phyloP scores from a whole-genome alignment of 2,113 vertebrate genomes.

The Thryonomys swinderianus region DNA sequence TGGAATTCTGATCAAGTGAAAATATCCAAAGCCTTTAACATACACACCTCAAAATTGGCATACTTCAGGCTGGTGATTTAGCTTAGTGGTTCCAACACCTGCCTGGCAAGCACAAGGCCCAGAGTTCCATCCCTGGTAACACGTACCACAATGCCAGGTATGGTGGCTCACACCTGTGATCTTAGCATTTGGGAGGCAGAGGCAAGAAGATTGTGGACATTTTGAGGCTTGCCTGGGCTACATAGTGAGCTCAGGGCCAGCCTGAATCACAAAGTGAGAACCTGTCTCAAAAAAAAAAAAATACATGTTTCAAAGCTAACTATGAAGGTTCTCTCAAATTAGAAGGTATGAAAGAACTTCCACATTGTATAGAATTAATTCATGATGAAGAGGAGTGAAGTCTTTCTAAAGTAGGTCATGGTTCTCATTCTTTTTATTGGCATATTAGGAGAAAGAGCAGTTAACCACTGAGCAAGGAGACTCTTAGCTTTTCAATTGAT shows the following conservation, averaged over 20 bases:
- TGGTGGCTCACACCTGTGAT: no score
- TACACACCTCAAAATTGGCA: not conserved
- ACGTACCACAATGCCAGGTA: no score
- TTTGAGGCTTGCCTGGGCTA: no score
- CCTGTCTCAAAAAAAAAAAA: no score
- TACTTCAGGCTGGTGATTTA: not conserved
- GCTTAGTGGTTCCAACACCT: no score
- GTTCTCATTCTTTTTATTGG: not conserved
- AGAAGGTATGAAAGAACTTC: not conserved
- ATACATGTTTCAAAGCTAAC: not conserved
- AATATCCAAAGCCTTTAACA: not conserved
- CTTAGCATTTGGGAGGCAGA: no score
- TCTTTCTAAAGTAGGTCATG: not conserved
- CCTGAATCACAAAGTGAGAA: no score
- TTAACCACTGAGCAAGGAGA: not conserved
- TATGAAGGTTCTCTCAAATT: not conserved
- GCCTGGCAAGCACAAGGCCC: no score
- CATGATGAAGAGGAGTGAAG: not conserved
- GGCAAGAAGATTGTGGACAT: no score
- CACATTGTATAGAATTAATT: constrained; percentile 1
- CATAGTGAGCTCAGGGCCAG: no score
- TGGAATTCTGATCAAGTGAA: not conserved
- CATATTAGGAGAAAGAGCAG: not conserved
- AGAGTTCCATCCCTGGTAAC: no score
- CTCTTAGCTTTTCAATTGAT: not conserved